phyloP scores from a whole-genome alignment of 2,113 vertebrate species.

The Hiodon tergisus region DNA sequence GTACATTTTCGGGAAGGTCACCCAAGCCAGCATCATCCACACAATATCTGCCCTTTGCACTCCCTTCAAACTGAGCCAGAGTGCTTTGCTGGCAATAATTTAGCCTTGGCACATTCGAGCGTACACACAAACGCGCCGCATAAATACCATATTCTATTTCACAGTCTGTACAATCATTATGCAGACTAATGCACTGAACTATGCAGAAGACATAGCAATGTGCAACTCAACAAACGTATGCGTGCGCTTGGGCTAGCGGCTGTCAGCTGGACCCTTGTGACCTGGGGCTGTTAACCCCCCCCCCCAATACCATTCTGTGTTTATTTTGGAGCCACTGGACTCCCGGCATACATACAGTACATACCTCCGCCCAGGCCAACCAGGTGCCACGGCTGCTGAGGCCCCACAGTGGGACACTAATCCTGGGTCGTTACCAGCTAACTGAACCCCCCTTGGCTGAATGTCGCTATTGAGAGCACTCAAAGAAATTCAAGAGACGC shows the following conservation, averaged over 20 bases:
- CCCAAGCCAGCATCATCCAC: no score
- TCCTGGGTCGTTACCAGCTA: slow-evolving; percentile 20
- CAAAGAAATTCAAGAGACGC: neutral
- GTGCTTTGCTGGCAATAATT: no score
- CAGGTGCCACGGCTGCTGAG: slow-evolving; percentile 37
- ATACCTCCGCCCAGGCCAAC: slow-evolving; percentile 40
- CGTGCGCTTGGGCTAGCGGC: neutral
- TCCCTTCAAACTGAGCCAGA: no score
- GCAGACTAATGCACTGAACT: no score
- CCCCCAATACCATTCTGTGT: slow-evolving; percentile 20
- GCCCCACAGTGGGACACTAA: slow-evolving; percentile 27
- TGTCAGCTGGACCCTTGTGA: neutral
- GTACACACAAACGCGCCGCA: no score
- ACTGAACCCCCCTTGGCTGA: neutral
- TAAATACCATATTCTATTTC: no score
- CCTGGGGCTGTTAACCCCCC: neutral
- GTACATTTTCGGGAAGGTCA: no score
- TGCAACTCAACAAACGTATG: no score
- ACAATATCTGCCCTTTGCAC: no score
- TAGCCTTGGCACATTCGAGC: no score
- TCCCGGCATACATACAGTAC: slow-evolving; percentile 46
- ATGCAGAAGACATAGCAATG: no score
- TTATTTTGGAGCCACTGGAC: slow-evolving; percentile 41
- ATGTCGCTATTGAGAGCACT: neutral
- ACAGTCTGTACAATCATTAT: no score